A percentile compares a stretch with the other conserved stretches of the same genome.
Evolutionary conservation across 2,113 vertebrate genomes (phyloP).

Genomic region (Mellivora capensis): DNA sequence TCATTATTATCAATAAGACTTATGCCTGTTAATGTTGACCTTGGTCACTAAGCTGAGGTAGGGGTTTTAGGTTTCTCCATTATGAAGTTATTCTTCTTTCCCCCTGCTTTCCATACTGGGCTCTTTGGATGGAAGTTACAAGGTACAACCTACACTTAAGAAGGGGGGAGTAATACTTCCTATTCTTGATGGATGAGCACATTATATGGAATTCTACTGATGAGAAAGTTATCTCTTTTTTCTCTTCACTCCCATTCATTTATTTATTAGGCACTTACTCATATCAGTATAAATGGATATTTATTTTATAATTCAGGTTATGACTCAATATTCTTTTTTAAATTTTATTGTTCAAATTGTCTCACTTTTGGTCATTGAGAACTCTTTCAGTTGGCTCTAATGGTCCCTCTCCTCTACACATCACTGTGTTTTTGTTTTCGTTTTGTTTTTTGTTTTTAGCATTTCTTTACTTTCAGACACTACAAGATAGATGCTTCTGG

Average conservation of each 20-base stretch:
- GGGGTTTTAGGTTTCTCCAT: background rate
- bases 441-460: too few species aligned
- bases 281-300: background rate
- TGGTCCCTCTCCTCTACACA: background rate
- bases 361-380: background rate
- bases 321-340: background rate
- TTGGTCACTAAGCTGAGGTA: background rate
- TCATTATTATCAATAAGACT: background rate
- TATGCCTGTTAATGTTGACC: background rate
- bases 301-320: background rate
- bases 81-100: background rate
- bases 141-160: background rate
- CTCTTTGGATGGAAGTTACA: background rate
- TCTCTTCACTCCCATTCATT: background rate
- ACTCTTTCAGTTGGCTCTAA: background rate
- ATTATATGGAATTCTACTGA: background rate
- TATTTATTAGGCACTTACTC: background rate
- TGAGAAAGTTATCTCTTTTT: background rate
- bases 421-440: background rate
- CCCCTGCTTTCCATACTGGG: background rate
- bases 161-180: accelerated
- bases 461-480: background rate
- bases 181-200: background rate
- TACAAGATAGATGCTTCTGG: background rate
- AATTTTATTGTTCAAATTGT: background rate